Base-by-base conservation (phyloP, 2,797 vertebrate genomes). In the Craterocephalus amniculus region DNA sequence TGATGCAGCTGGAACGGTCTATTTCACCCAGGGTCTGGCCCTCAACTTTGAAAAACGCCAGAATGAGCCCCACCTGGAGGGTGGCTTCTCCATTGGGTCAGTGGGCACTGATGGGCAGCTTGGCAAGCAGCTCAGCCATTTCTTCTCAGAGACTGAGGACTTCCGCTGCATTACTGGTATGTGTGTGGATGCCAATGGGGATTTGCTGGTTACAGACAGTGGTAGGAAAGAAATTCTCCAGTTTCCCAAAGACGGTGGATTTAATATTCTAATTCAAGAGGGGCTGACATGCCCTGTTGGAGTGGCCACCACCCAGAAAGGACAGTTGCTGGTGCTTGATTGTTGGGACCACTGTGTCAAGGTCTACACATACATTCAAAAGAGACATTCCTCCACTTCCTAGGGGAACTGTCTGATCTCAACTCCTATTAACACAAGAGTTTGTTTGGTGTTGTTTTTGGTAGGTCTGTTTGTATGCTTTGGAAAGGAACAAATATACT, bases 321-420 rank as follows among this genome's bases (percentile, higher is more conserved):
- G 98, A 80, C 98, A 99, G 80, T 93, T 99, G 65, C 91, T 99
- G 36, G 98, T 99, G 80, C 87, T 99, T 79, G 98, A 99, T 88
- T 99, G 97, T 78, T 98, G 96, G 97, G 98, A 99, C 93, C 97
- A 99, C 13, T 99, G 98, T 88, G 96, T 99, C 77, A 99, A 99
- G 92, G 96, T 99, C 81, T 99, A 97, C 89, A 96, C 95, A 57
- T 99, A 99, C 85, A 94, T 96, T 67, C 93, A 97, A 83, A 95
- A 94, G 91, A 95, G 97, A 73, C 94, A 94, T 58, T 94, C 94
- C 13, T 94, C 93, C 31, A 93, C 91, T 16, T 94, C 91, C 54
- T 95, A 93, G 67, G 72, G 71, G 16, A 36, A 63, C 35, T 45
- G 48, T 60, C 58, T 70, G 63, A 34, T 64, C 29, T 27, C 22